Evolutionary conservation across 2,113 vertebrate species (phyloP).

Genomic region (Nyctereutes procyonoides): DNA sequence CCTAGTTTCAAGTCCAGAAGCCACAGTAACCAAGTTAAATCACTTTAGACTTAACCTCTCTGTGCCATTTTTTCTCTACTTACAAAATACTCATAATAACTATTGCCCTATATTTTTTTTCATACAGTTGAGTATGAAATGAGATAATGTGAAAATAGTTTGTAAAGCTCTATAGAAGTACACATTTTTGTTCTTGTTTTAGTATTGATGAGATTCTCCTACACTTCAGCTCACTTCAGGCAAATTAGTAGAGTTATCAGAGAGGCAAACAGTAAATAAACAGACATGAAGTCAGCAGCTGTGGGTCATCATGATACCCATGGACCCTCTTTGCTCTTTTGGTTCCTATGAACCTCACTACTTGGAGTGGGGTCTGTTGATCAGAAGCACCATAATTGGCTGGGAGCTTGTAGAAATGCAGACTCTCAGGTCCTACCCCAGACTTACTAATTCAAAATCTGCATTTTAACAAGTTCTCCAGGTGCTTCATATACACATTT

Average conservation of each 20-base stretch:
- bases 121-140: not conserved
- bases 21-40: not conserved
- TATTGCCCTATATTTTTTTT: not conserved
- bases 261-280: not conserved
- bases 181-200: not conserved
- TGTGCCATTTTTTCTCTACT: not conserved
- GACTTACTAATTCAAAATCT: not conserved
- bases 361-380: not conserved
- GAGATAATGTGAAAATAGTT: constrained; percentile 6
- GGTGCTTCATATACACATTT: not conserved
- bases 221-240: not conserved
- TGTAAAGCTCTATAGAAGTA: not conserved
- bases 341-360: not conserved
- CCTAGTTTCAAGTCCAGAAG: not conserved
- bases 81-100: not conserved
- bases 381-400: not conserved
- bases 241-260: not conserved
- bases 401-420: not conserved
- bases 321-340: not conserved
- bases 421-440: not conserved
- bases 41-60: not conserved
- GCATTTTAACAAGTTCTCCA: not conserved
- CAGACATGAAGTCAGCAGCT: not conserved
- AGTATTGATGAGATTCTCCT: not conserved
- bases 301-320: not conserved